Evolutionary conservation across 2,797 vertebrate genomes (phyloP), one percentile per base, ranked within the genome.

Genomic region (Brachyalestes nurse): DNA sequence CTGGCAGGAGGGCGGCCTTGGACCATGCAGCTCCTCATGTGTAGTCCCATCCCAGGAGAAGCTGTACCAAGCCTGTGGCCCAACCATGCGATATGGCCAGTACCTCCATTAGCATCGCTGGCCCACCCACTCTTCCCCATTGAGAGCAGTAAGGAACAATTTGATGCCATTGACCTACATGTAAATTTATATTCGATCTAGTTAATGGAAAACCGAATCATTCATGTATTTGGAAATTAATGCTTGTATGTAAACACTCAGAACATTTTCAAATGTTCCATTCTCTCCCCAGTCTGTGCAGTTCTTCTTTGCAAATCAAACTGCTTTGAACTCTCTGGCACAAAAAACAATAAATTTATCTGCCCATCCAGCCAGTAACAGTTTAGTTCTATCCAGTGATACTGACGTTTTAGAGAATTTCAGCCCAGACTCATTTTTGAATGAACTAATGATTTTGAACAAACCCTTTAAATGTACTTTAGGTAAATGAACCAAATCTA

Each of bases 1-100:
- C 94, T 96, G 93, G 92, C 94, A 94, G 89, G 16, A 70, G 49
- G 86, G 87, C 51, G 12, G 83, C 89, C 90, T 90, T 94, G 93
- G 91, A 95, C 85, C 82, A 79, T 82, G 91, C 60, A 79, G 81
- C 81, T 85, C 72, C 81, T 87, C 83, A 83, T 81, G 71, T 81
- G 67, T 79, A 78, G 83, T 72, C 78, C 47, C 42, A 74, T 79
- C 85, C 79, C 75, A 76, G 51, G 82, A 79, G 87, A 85, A 72
- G 49, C 72, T 21, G 58, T 42, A 75, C 28, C 73, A 55, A 78
- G 62, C 83, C 73, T 72, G 71, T 75, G 69, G 78, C 77, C 65
- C 77, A 71, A 51, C 13, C 62, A 77, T 78, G 47, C 51, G 71
- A 45, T 71, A 80, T 72, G 21, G 49, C 23, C 69, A 64, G 55